phyloP scores from a whole-genome alignment of 1,140 invertebrate species.

The Carcinoscorpius rotundicauda region DNA sequence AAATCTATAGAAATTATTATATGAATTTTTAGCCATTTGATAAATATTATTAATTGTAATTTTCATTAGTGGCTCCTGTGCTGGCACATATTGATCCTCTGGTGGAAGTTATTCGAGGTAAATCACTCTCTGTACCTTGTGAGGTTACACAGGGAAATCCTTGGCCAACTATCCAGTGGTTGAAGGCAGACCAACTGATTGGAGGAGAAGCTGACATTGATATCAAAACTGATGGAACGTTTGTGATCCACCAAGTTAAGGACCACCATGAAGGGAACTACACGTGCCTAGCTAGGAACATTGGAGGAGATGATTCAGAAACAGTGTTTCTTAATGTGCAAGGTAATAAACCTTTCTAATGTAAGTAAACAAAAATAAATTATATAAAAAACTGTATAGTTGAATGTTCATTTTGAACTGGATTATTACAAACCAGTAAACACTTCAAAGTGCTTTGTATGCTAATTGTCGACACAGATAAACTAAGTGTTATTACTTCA shows the following conservation, averaged over 20 bases:
- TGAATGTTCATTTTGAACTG: too few relatives aligned
- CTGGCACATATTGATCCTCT: slow-evolving; percentile 7
- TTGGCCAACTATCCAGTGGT: slow-evolving; percentile 8
- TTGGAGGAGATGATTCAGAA: slow-evolving; percentile 35
- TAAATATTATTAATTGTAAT: too few relatives aligned
- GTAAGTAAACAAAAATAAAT: too few relatives aligned
- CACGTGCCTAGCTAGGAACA: slow-evolving; percentile 34
- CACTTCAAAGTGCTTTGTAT: too few relatives aligned
- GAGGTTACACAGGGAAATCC: slow-evolving; percentile 5
- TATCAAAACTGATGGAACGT: slow-evolving; percentile 4
- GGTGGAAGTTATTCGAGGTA: slow-evolving; percentile 7
- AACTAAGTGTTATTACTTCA: too few relatives aligned
- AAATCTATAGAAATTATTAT: too few relatives aligned
- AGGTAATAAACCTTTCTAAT: slow-evolving; percentile 25
- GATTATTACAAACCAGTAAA: too few relatives aligned
- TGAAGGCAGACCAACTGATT: too few relatives aligned
- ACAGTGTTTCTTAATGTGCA: slow-evolving; percentile 31
- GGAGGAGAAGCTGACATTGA: neutral
- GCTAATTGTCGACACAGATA: too few relatives aligned
- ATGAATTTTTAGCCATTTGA: too few relatives aligned
- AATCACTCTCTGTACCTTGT: slow-evolving; percentile 7
- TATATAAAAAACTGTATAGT: too few relatives aligned
- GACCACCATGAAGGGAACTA: slow-evolving; percentile 32
- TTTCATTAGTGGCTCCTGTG: slow-evolving; percentile 5
- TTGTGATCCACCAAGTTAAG: slow-evolving; percentile 11